Evolutionary conservation across 2,113 vertebrate species (phyloP), one percentile per base, ranked within the genome.

Genomic region (Hippocampus barbouri): DNA sequence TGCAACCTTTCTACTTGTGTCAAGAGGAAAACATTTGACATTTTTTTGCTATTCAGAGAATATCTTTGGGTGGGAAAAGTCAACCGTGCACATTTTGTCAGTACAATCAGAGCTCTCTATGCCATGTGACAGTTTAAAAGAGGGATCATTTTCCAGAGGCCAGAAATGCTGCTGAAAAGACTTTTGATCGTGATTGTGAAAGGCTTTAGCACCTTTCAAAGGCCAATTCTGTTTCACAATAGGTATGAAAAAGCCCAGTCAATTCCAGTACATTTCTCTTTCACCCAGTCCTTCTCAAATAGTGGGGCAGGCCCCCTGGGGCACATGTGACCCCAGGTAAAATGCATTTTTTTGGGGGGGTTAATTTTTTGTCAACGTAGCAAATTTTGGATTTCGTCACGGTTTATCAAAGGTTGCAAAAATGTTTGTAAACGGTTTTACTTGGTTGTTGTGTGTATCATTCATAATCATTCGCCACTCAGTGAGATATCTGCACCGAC

Each of bases 141-240:
- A 72, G 8, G 47, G 68, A 66, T 75, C 4, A 59, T 81, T 78
- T 83, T 81, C 68, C 68, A 77, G 54, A 41, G n/a, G 47, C 54
- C 62, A 64, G 74, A 60, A 77, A 73, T 51, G 64, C 66, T 75
- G 62, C 73, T 77, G 66, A 72, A 79, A 75, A 69, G 72, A 30
- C 80, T 81, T 84, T 86, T 72, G 63, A 68, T 21, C 62, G 68
- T 70, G 68, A 68, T 53, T 53, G 65, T 73, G 68, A 82, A 73
- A 75, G 75, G 74, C 70, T 84, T 85, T 73, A 79, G 69, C 77
- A 73, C 73, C 80, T 80, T 84, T 84, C 68, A 81, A 78, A 87
- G 63, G 76, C 78, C 78, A 69, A 59, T 51, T 40, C 15, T 61
- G 81, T 82, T 87, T 62, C 38, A 65, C 16, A 73, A 80, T 84